Evolutionary conservation across 1,140 invertebrate species (phyloP).

Genomic region (Drosophila albomicans): DNA sequence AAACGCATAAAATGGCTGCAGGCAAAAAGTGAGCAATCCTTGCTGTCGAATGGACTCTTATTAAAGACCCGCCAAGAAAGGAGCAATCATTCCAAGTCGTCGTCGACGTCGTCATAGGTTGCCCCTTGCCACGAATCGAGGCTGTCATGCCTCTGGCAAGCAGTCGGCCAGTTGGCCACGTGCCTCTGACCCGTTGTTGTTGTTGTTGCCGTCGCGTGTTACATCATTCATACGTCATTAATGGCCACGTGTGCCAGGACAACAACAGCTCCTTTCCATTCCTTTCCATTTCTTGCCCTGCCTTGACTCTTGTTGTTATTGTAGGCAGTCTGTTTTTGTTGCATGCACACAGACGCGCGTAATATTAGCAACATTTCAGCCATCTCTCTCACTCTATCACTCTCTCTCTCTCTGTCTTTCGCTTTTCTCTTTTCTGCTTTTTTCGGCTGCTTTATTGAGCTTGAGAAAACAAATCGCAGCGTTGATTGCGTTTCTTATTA

Average conservation of each 20-base stretch:
- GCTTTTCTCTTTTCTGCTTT: not conserved
- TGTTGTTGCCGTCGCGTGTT: constrained; percentile 78
- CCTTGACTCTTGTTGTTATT: constrained; percentile 62
- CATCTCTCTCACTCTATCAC: constrained; percentile 1
- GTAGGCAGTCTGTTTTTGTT: constrained; percentile 74
- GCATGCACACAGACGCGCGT: constrained; percentile 57
- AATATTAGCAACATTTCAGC: constrained; percentile 65
- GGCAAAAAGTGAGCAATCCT: constrained; percentile 69
- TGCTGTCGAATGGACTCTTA: constrained; percentile 28
- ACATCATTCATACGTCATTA: constrained; percentile 85
- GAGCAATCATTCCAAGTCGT: constrained; percentile 38
- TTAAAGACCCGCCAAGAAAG: constrained; percentile 70
- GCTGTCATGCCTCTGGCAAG: constrained; percentile 62
- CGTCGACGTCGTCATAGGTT: not conserved
- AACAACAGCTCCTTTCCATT: not conserved
- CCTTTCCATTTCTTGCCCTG: constrained; percentile 1
- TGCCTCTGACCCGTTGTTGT: constrained; percentile 53
- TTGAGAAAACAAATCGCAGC: constrained; percentile 84
- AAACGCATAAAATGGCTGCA: constrained; percentile 46
- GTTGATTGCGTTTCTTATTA: constrained; percentile 84
- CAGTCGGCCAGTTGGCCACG: constrained; percentile 69
- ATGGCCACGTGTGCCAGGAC: constrained; percentile 75
- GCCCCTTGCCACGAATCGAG: constrained; percentile 26
- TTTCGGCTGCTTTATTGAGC: constrained; percentile 52
- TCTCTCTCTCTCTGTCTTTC: not conserved